phyloP scores from a whole-genome alignment of 2,113 vertebrate genomes.

The Gambusia holbrooki region DNA sequence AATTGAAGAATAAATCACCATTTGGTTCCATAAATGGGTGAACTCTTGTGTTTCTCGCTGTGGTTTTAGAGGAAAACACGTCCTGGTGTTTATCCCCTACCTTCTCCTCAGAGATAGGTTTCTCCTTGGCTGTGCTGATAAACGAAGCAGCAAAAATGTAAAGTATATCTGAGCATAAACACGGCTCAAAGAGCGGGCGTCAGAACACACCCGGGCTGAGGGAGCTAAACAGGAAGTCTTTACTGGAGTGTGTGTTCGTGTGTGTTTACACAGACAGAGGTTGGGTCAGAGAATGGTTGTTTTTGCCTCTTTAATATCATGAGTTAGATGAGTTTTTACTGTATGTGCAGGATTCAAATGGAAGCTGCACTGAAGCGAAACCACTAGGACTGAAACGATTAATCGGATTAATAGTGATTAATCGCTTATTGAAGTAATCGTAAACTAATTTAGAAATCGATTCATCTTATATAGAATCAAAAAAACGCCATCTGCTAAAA shows the following conservation, averaged over 20 bases:
- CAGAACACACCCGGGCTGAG: conserved; percentile 8
- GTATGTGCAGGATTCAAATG: neutral
- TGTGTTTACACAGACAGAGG: conserved; percentile 7
- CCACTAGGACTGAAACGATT: no score
- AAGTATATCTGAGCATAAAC: conserved; percentile 49
- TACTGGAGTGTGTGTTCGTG: conserved; percentile 23
- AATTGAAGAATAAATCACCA: neutral
- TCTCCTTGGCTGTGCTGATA: conserved; percentile 48
- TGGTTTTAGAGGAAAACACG: neutral
- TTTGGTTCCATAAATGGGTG: neutral
- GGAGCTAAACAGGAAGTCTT: conserved; percentile 68
- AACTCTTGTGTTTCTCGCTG: neutral
- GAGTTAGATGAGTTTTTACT: neutral
- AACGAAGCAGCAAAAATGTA: conserved; percentile 44
- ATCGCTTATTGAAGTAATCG: no score
- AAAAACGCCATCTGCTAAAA: no score
- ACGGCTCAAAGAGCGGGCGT: conserved; percentile 16
- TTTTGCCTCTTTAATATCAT: conserved; percentile 7
- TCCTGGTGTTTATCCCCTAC: neutral
- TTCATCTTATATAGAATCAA: no score
- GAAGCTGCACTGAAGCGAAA: neutral
- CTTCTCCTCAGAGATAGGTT: conserved; percentile 9
- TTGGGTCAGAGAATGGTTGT: neutral
- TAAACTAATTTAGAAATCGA: no score
- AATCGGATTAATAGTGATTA: no score